Conservation (phyloP, 2,113 vertebrate genomes). For the Sinosuthora webbiana region DNA sequence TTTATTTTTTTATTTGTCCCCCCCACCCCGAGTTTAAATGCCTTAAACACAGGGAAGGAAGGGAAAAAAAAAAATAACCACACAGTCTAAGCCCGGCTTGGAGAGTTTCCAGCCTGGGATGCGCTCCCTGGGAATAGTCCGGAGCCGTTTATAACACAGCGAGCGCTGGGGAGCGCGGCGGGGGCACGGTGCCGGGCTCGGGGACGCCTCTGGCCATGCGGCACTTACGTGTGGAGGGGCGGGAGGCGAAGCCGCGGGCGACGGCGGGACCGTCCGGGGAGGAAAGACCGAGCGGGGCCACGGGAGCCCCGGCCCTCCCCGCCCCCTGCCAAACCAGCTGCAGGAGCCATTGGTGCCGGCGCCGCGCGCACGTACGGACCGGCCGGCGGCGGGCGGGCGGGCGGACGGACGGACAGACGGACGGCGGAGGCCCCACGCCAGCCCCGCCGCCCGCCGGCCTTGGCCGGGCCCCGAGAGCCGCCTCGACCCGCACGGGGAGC, state of each 20-base stretch:
- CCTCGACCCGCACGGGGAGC: not conserved
- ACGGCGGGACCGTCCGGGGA: not conserved
- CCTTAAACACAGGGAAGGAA: not conserved
- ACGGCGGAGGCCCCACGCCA: not conserved
- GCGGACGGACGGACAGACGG: not conserved
- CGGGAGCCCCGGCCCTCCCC: conserved; percentile 56
- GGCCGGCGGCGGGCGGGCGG: not conserved
- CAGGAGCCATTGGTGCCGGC: conserved; percentile 66
- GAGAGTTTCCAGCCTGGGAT: conserved; percentile 32
- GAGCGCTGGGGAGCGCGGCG: not conserved
- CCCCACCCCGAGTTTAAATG: not conserved
- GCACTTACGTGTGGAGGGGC: not conserved
- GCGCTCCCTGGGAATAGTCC: not conserved
- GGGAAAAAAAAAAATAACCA: not conserved
- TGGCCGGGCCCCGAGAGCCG: not conserved
- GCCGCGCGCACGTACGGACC: conserved; percentile 63
- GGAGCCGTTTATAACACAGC: not conserved
- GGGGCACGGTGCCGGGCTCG: not conserved
- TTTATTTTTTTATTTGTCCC: not conserved
- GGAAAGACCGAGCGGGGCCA: not conserved
- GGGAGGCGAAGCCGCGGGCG: not conserved
- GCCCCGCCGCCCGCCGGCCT: not conserved
- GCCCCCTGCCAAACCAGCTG: conserved; percentile 67
- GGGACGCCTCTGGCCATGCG: not conserved
- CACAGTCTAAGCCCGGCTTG: not conserved